These are phyloP conservation scores for Struthio camelus DNA, from an alignment of 2,113 vertebrate species.

Conservation along the genomic window DNA sequence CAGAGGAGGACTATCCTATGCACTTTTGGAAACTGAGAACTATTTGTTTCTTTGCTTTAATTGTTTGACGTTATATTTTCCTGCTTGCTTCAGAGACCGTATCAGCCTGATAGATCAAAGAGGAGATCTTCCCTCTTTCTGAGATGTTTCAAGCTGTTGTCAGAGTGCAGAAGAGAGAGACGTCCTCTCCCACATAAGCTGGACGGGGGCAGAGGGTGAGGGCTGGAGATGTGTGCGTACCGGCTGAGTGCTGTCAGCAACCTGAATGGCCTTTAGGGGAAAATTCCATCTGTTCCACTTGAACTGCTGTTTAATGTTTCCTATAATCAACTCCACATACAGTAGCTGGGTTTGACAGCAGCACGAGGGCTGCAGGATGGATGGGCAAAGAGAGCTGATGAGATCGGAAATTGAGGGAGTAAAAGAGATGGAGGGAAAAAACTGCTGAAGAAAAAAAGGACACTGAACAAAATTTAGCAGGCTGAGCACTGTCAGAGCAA, in stretches of 20 bases:
- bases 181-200: not conserved
- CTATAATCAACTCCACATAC: not conserved
- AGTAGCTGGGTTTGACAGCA: slow-evolving; percentile 16
- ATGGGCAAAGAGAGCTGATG: not conserved
- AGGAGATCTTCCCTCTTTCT: not conserved
- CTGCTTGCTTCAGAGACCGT: not conserved
- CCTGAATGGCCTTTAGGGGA: not conserved
- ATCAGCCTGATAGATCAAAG: not conserved
- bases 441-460: not conserved
- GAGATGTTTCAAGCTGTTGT: not conserved
- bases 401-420: not conserved
- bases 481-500: not conserved
- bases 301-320: slow-evolving; percentile 18
- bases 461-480: not conserved
- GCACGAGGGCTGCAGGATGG: not conserved
- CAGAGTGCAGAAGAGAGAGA: not conserved
- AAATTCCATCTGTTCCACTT: not conserved
- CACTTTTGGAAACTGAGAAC: not conserved
- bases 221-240: not conserved
- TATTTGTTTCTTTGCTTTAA: slow-evolving; percentile 41
- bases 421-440: not conserved
- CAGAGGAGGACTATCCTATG: not conserved
- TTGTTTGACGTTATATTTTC: slow-evolving; percentile 36
- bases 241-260: not conserved
- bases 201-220: not conserved